Conservation (phyloP, 2,888 invertebrate species). For the Ichneumoninae sp. region DNA sequence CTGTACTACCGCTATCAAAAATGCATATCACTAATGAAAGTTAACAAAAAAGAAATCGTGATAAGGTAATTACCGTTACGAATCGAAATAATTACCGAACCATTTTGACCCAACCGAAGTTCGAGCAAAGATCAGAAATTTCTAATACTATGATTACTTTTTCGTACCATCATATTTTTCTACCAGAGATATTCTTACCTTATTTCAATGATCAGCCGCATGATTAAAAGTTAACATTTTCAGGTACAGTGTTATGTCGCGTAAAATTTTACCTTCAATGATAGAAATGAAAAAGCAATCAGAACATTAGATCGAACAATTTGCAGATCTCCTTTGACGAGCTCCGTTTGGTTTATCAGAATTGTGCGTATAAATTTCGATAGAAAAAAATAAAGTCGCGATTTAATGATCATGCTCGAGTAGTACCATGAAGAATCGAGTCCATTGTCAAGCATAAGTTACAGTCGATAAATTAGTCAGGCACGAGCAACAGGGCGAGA, state of each 20-base stretch:
- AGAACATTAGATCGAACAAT: not conserved
- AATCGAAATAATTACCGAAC: not conserved
- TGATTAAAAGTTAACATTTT: not conserved
- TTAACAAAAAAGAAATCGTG: not conserved
- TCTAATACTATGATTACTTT: not conserved
- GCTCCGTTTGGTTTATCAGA: not conserved
- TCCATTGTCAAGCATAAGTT: constrained; percentile 41
- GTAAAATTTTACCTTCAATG: not conserved
- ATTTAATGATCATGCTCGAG: constrained; percentile 21
- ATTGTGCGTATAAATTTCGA: constrained; percentile 1
- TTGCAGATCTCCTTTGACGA: not conserved
- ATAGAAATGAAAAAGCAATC: constrained; percentile 2
- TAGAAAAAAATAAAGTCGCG: not conserved
- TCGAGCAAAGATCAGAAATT: not conserved
- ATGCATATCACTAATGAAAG: not conserved
- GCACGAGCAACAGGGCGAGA: constrained; percentile 9
- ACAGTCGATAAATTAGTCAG: constrained; percentile 47
- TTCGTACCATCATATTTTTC: not conserved
- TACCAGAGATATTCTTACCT: not conserved
- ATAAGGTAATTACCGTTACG: not conserved
- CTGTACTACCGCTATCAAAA: constrained; percentile 20
- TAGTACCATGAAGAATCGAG: constrained; percentile 15
- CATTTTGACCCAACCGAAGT: not conserved
- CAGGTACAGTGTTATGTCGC: not conserved
- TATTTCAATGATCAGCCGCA: not conserved